Base-by-base conservation (phyloP, 2,888 invertebrate genomes). In the Dermolepida albohirtum region DNA sequence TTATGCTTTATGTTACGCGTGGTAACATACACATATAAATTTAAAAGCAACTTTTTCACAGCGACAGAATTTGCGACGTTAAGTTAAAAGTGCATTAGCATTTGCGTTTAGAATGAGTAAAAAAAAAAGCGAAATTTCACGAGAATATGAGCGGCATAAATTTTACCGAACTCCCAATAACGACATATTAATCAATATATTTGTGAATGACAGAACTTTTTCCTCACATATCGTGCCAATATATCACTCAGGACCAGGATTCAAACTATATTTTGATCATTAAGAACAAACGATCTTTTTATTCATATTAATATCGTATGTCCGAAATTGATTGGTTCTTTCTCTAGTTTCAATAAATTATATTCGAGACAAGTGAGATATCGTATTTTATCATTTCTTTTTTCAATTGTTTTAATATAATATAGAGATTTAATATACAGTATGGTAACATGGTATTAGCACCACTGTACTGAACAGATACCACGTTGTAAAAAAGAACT, bases 151-250 rank as follows among this genome's bases (percentile, higher is more conserved):
- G 14, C 59, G 47, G 59, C 59, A 59, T 59, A 59, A 59, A 59
- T 59, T 59, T 59, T 47, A 29, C 27, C 59, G 14, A 59, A 59
- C 59, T 59, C 59, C 29, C 59, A 44, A 59, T 59, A 59, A 59
- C 59, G 59, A 59, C 44, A 59, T 59, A 59, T 59, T 59, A 59
- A 59, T 59, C 59, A 59, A 59, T 59, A 59, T 59, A 59, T 59
- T 59, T 59, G 59, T 59, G 59, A 59, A 59, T 59, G 59, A 59
- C 59, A 59, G 47, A 44, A 47, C 34, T 59, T 59, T 59, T 47
- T 47, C 34, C 59, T 34, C 59, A 34, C 44, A 59, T 49, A 49
- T 59, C 44, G 44, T 47, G 14, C 44, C 59, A 17, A 59, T 59
- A 59, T 59, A 59, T 59, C 59, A 59, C 59, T 59, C 59, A 44